phyloP scores from a whole-genome alignment of 2,797 vertebrate genomes.

The Tragelaphus oryx region DNA sequence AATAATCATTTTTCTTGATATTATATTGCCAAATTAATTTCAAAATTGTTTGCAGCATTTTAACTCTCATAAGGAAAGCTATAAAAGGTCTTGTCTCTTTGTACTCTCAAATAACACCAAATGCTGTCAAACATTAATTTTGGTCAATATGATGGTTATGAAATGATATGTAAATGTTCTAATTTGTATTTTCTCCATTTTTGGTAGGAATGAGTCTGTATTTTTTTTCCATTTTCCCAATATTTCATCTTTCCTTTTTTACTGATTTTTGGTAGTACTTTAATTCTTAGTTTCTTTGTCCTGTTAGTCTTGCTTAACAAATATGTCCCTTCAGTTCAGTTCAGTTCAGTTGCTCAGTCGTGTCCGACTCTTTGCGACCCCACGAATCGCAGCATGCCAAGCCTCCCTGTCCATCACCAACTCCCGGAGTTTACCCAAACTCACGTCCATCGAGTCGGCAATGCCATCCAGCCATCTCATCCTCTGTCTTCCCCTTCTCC shows the following conservation, averaged over 20 bases:
- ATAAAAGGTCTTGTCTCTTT: not conserved
- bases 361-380: fast-evolving
- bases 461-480: too few relatives aligned
- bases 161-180: not conserved
- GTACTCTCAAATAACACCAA: not conserved
- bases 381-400: fast-evolving
- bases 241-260: not conserved
- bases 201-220: not conserved
- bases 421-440: too few relatives aligned
- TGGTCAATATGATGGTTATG: not conserved
- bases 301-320: not conserved
- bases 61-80: not conserved
- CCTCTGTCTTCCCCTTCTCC: too few relatives aligned
- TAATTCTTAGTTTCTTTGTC: not conserved
- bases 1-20: not conserved
- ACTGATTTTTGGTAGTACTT: not conserved
- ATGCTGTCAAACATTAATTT: not conserved
- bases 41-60: not conserved
- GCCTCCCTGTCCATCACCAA: too few relatives aligned
- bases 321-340: not conserved
- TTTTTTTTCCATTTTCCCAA: not conserved
- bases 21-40: not conserved
- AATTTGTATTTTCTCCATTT: not conserved
- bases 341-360: too few relatives aligned
- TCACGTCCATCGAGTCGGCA: fast-evolving